Percentiles rank a stretch among this genome's conserved stretches.
phyloP scores from a whole-genome alignment of 1,140 invertebrate genomes.

The Penaeus vannamei region DNA sequence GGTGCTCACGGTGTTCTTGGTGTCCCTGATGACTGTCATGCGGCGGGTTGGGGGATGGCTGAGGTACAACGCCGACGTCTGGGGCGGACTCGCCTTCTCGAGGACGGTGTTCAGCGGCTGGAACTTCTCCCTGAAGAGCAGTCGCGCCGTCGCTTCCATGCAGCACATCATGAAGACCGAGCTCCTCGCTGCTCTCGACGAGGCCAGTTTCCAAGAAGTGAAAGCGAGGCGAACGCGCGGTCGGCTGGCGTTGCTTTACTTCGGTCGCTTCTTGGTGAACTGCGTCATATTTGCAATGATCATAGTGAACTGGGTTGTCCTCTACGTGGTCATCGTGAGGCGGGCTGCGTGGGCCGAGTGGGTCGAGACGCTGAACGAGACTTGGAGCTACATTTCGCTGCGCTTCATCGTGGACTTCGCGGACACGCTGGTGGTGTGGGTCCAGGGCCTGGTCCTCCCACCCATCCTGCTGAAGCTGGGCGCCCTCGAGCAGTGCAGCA shows the following conservation, averaged over 20 bases:
- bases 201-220: slow-evolving; percentile 28
- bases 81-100: slow-evolving; percentile 40
- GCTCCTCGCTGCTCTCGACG: slow-evolving; percentile 49
- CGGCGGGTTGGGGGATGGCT: slow-evolving; percentile 48
- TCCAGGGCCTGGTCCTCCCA: slow-evolving; percentile 33
- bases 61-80: slow-evolving; percentile 40
- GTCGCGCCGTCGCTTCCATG: neutral
- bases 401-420: slow-evolving; percentile 30
- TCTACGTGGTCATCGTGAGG: slow-evolving; percentile 11
- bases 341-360: neutral
- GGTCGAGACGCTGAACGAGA: neutral
- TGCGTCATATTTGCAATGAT: slow-evolving; percentile 5
- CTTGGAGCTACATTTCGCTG: neutral
- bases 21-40: slow-evolving; percentile 36
- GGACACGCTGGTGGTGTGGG: slow-evolving; percentile 47
- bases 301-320: neutral
- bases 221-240: slow-evolving; percentile 10
- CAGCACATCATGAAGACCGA: slow-evolving; percentile 28
- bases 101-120: slow-evolving; percentile 36
- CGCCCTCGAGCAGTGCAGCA: slow-evolving; percentile 43
- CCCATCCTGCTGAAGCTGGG: slow-evolving; percentile 34
- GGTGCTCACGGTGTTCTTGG: slow-evolving; percentile 20
- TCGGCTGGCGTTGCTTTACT: neutral
- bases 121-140: slow-evolving; percentile 34
- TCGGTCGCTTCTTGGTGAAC: slow-evolving; percentile 19